phyloP scores from a whole-genome alignment of 92 coral and sea anemone genomes.

The Porites cylindrica region DNA sequence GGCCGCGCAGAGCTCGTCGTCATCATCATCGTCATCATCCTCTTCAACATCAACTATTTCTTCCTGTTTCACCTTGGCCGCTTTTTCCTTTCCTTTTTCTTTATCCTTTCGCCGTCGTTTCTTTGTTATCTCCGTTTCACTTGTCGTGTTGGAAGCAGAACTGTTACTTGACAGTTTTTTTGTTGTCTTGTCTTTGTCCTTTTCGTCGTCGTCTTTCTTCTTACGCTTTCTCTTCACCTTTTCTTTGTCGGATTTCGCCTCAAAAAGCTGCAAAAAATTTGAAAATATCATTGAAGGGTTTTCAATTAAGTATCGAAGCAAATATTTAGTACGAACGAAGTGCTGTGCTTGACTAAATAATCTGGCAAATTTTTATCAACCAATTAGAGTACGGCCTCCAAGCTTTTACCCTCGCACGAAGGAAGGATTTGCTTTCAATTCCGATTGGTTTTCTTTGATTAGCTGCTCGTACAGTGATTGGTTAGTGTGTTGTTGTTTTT shows the following conservation, averaged over 20 bases:
- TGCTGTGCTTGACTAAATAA: too few relatives aligned
- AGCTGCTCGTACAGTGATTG: too few relatives aligned
- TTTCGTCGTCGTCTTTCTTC: slow-evolving; percentile 84
- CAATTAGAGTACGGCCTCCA: too few relatives aligned
- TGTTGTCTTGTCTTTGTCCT: slow-evolving; percentile 71
- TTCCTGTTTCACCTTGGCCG: slow-evolving; percentile 58
- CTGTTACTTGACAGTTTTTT: slow-evolving; percentile 51
- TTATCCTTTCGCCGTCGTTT: slow-evolving; percentile 77
- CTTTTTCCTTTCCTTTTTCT: slow-evolving; percentile 57
- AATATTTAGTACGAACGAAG: too few relatives aligned
- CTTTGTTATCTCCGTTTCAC: slow-evolving; percentile 67
- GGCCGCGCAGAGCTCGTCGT: slow-evolving; percentile 92
- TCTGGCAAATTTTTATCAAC: too few relatives aligned
- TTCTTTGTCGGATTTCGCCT: slow-evolving; percentile 77
- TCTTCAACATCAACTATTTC: slow-evolving; percentile 81
- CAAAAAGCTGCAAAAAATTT: slow-evolving; percentile 66
- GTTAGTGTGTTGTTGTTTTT: too few relatives aligned
- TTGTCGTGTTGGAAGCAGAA: slow-evolving; percentile 36
- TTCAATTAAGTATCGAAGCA: too few relatives aligned
- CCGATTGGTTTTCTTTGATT: too few relatives aligned
- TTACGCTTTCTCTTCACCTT: slow-evolving; percentile 93
- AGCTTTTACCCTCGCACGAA: too few relatives aligned
- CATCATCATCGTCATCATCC: slow-evolving; percentile 89
- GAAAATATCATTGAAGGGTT: too few relatives aligned
- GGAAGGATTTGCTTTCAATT: too few relatives aligned